These are phyloP conservation scores for Psilopsiagon aymara DNA, from an alignment of 2,113 vertebrate species.

Conservation along the genomic window DNA sequence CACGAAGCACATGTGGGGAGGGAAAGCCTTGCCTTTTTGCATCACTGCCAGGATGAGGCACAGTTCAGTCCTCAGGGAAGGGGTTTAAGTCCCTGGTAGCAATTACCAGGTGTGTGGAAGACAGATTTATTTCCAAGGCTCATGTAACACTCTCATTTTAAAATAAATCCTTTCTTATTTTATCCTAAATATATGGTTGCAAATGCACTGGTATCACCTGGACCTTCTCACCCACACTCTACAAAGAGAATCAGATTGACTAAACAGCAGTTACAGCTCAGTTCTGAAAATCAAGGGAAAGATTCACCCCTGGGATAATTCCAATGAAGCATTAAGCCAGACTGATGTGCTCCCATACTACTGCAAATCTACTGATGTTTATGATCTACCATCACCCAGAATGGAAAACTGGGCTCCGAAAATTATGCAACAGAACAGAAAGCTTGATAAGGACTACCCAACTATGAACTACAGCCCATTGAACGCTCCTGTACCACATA, in stretches of 20 bases:
- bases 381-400: neutral
- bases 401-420: neutral
- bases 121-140: neutral
- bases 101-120: neutral
- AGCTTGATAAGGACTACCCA: neutral
- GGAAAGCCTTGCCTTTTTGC: neutral
- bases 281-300: slow-evolving; percentile 33
- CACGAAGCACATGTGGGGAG: rapidly evolving
- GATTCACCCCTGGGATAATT: neutral
- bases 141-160: neutral
- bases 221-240: neutral
- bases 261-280: neutral
- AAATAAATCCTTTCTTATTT: neutral
- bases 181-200: neutral
- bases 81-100: neutral
- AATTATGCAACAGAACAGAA: neutral
- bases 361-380: neutral
- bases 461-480: neutral
- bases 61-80: neutral
- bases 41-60: neutral
- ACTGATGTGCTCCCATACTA: neutral
- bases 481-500: neutral
- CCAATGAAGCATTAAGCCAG: neutral
- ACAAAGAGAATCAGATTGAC: neutral
- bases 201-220: neutral